Conservation (phyloP, 2,113 vertebrate genomes). For the Daboia siamensis region DNA sequence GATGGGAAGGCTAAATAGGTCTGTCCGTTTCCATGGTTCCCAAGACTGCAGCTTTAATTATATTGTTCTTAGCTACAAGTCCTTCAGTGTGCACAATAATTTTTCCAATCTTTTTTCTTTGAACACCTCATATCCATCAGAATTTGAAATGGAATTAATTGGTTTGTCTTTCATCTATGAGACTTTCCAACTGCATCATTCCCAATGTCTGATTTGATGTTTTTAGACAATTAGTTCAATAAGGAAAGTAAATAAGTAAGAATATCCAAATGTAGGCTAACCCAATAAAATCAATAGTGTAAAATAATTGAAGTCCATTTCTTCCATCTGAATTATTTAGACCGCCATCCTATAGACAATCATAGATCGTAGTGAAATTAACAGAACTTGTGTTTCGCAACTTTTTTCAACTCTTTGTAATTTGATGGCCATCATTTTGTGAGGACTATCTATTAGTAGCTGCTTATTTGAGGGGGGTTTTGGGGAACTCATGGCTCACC, state of each 20-base stretch:
- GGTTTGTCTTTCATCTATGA: not conserved
- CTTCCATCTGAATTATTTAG: conserved; percentile 20
- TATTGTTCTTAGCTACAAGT: not conserved
- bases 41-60: not conserved
- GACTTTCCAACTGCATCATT: not conserved
- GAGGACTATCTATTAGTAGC: not conserved
- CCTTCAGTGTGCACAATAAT: not conserved
- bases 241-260: not conserved
- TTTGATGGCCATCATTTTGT: not conserved
- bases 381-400: not conserved
- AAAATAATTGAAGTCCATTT: conserved; percentile 23
- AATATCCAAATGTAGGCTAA: not conserved
- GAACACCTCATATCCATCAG: too few relatives aligned
- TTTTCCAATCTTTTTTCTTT: not conserved
- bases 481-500: not conserved
- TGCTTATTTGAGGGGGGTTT: not conserved
- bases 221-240: not conserved
- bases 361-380: conserved; percentile 13
- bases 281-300: not conserved
- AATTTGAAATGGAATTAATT: not conserved
- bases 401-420: not conserved
- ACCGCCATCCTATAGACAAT: conserved; percentile 10
- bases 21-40: not conserved
- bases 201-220: not conserved
- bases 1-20: not conserved